Conservation (phyloP, 2,888 invertebrate species). For the Drosophila neoperkinsi region DNA sequence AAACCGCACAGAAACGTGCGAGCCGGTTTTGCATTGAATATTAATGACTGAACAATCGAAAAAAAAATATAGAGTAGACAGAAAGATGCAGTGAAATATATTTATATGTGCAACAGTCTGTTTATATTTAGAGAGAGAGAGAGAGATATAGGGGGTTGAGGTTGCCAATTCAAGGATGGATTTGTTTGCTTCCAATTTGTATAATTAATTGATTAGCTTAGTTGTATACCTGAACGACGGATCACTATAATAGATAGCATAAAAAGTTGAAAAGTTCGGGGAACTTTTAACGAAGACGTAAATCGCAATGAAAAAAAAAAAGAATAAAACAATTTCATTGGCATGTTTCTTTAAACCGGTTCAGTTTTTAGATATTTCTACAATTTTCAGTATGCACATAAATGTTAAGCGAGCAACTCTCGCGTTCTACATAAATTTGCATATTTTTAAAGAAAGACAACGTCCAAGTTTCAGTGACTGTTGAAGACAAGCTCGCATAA, state of each 20-base stretch:
- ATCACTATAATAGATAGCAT: not conserved
- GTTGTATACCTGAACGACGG: no score
- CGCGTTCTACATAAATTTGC: constrained; percentile 59
- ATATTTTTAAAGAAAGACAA: constrained; percentile 43
- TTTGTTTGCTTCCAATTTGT: not conserved
- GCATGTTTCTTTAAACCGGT: constrained; percentile 40
- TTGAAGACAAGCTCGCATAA: constrained; percentile 45
- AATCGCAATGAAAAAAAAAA: not conserved
- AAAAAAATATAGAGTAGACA: not conserved
- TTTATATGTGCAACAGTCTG: not conserved
- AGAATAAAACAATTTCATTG: constrained; percentile 2
- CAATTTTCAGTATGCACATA: constrained; percentile 6
- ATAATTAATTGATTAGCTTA: not conserved
- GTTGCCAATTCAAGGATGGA: not conserved
- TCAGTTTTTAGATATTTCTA: constrained; percentile 13
- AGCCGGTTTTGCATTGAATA: constrained; percentile 57
- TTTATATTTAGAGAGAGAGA: not conserved
- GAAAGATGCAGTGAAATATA: not conserved
- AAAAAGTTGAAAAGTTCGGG: not conserved
- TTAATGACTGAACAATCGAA: constrained; percentile 34
- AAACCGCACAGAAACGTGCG: constrained; percentile 62
- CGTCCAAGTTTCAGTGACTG: constrained; percentile 45
- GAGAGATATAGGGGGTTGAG: not conserved
- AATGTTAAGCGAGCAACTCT: constrained; percentile 31
- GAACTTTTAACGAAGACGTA: not conserved